Conservation (phyloP, 2,113 vertebrate genomes). For the Centropus unirufus region DNA sequence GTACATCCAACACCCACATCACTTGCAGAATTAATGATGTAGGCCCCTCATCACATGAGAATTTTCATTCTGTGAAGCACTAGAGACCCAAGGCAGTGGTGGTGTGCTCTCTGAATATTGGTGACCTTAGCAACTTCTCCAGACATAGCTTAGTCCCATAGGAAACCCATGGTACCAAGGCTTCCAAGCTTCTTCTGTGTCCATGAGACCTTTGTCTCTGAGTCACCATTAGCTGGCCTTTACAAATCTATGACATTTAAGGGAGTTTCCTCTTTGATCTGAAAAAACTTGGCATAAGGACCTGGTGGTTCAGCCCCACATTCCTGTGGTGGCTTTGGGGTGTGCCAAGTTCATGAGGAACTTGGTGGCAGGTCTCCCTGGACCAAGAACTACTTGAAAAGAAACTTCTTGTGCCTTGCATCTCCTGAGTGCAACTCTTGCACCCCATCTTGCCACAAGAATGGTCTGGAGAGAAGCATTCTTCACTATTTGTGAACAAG, state of each 20-base stretch:
- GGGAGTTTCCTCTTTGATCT: neutral
- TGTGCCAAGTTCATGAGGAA: neutral
- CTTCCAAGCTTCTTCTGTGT: neutral
- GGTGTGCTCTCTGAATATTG: neutral
- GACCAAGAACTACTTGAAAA: neutral
- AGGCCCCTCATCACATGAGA: neutral
- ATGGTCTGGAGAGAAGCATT: neutral
- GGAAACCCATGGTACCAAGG: neutral
- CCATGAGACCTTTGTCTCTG: conserved; percentile 19
- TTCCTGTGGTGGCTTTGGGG: neutral
- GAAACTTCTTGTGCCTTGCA: neutral
- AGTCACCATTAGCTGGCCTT: neutral
- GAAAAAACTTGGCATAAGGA: neutral
- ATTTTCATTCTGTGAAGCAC: neutral
- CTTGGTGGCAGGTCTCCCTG: neutral
- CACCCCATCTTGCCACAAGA: neutral
- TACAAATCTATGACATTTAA: neutral
- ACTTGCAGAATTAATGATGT: neutral
- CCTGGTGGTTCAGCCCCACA: neutral
- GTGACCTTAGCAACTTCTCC: neutral
- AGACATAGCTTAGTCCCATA: neutral
- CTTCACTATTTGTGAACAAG: neutral
- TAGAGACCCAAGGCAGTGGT: neutral
- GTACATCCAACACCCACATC: neutral
- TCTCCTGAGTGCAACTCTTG: neutral